Evolutionary conservation across 2,113 vertebrate species (phyloP), one percentile per base, ranked within the genome.

Genomic region (Elaphurus davidianus): DNA sequence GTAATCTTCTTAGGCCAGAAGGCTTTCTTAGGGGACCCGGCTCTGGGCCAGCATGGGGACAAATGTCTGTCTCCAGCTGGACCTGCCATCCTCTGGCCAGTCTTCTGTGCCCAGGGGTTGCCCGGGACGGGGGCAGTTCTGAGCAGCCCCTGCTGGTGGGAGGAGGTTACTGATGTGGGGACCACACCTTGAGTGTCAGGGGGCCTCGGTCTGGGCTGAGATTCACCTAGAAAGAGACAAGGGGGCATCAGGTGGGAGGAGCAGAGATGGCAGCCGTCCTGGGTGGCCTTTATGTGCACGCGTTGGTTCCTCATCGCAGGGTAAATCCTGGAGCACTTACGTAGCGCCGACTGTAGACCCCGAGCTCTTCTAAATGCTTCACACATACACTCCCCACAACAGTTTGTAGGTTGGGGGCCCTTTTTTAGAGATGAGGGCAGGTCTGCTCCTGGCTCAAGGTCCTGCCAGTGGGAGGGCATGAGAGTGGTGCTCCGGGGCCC

Each of bases 351-450:
- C 86, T 17, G 2, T 8, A n/a, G 25, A 19, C 54, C 19, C 6
- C 14, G 4, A 1, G 1, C 30, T 28, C 15, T 13, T 59, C 54
- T 9, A 14, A 30, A 33, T 0, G 0, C 19, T 60, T 19, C 2
- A 0, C 2, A 1, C 36, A 0, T 5, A 0, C 13, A 2, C 10
- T 1, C 6, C 36, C 71, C 91, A 15, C 3, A 1, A 1, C 47
- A 67, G 71, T 54, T 52, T 13, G 4, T 2, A 8, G 47, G 59
- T 7, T 25, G 19, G 30, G 40, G 4, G 6, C 55, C 28, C 67
- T 40, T 59, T 9, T 40, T 1, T 19, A 12, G 74, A 84, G 79
- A 78, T 16, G 30, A 78, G 17, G 28, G 60, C 21, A 13, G 23
- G 15, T 50, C 64, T n/a, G 71, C 67, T 43, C 36, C 92, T 8